Conservation (phyloP, 1,140 invertebrate species). For the Drosophila parabipectinata region DNA sequence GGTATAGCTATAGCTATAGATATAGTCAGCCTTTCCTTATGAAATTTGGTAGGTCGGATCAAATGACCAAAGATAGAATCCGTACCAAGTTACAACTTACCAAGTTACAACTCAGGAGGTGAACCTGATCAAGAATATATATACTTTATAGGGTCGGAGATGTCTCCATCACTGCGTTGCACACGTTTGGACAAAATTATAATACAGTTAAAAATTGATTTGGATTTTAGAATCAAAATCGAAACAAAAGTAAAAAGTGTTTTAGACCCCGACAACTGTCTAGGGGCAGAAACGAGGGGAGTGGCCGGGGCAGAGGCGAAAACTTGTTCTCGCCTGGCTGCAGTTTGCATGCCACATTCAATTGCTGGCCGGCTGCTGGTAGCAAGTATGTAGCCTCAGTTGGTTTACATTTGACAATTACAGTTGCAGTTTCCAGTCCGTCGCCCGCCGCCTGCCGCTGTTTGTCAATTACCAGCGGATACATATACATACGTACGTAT, state of each 20-base stretch:
- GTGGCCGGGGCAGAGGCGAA: constrained; percentile 8
- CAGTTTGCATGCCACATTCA: constrained; percentile 56
- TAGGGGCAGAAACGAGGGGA: background rate
- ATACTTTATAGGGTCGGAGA: no score
- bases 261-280: background rate
- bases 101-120: no score
- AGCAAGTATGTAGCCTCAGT: background rate
- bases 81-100: no score
- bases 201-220: no score
- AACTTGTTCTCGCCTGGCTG: constrained; percentile 54
- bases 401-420: constrained; percentile 1
- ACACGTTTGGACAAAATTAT: no score
- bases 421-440: constrained; percentile 16
- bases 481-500: constrained; percentile 20
- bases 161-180: no score
- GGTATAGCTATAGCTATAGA: no score
- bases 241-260: background rate
- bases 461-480: constrained; percentile 49
- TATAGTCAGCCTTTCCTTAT: no score
- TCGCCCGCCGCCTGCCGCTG: background rate
- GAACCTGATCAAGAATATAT: no score
- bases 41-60: no score
- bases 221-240: background rate
- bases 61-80: no score
- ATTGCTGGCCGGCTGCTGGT: constrained; percentile 10